A percentile compares a stretch with the other conserved stretches of the same genome.
phyloP scores from a whole-genome alignment of 2,113 vertebrate genomes.

The Psittacara wagleri region DNA sequence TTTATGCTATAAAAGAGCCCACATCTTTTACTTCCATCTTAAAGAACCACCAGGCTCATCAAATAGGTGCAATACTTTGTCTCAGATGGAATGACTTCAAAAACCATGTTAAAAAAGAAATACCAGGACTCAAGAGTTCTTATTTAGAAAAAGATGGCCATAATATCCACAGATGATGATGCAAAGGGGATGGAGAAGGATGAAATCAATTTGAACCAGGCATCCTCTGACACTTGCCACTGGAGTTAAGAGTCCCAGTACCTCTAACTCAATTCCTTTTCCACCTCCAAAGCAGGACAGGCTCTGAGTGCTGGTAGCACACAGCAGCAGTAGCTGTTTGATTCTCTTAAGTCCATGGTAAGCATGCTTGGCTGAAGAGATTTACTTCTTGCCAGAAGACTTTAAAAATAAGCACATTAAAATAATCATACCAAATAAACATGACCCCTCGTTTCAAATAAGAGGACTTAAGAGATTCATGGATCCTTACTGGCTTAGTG shows the following conservation, averaged over 20 bases:
- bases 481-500: not conserved
- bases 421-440: slow-evolving; percentile 16
- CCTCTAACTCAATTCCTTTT: not conserved
- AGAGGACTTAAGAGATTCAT: not conserved
- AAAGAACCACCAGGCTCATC: not conserved
- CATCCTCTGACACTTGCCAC: not conserved
- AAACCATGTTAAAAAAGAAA: not conserved
- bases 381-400: slow-evolving; percentile 41
- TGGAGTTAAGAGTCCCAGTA: not conserved
- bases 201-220: not conserved
- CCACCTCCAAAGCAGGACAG: not conserved
- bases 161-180: not conserved
- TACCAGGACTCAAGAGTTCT: not conserved
- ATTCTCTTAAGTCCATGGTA: not conserved
- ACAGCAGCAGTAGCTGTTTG: not conserved
- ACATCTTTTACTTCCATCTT: not conserved
- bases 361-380: slow-evolving; percentile 6
- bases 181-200: not conserved
- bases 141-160: not conserved
- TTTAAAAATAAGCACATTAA: slow-evolving; percentile 57
- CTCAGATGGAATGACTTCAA: not conserved
- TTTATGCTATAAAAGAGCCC: not conserved
- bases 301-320: not conserved
- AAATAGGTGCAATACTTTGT: not conserved
- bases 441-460: not conserved